Conservation (phyloP, 2,888 invertebrate genomes). For the Campoplex nolae region DNA sequence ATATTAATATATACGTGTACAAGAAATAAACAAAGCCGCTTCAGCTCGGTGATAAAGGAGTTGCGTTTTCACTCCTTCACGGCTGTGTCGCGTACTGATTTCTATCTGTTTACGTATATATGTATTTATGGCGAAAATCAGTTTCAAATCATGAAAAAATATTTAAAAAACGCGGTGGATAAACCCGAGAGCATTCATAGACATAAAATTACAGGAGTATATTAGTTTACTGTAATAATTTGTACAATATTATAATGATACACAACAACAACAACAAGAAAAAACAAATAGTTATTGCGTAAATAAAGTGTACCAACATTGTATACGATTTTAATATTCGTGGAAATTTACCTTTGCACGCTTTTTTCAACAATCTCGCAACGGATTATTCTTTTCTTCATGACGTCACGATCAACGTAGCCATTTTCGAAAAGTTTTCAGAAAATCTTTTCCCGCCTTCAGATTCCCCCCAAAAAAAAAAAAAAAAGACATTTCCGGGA, state of each 20-base stretch:
- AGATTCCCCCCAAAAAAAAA: not conserved
- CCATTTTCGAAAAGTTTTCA: not conserved
- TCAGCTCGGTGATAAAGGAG: constrained; percentile 36
- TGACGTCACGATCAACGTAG: not conserved
- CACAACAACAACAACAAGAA: constrained; percentile 21
- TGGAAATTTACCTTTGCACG: constrained; percentile 11
- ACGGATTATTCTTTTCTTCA: not conserved
- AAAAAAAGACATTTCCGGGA: not conserved
- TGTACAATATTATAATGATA: constrained; percentile 84
- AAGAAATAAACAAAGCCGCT: constrained; percentile 38
- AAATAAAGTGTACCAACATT: constrained; percentile 84
- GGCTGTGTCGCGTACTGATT: constrained; percentile 50
- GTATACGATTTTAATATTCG: constrained; percentile 72
- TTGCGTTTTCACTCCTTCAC: constrained; percentile 53
- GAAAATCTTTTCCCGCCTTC: not conserved
- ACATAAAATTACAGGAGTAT: constrained; percentile 82
- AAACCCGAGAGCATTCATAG: constrained; percentile 81
- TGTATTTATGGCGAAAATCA: constrained; percentile 55
- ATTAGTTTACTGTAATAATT: constrained; percentile 84
- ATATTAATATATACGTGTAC: constrained; percentile 50
- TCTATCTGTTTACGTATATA: constrained; percentile 42
- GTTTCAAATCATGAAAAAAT: constrained; percentile 33
- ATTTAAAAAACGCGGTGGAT: constrained; percentile 76
- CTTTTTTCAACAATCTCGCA: not conserved
- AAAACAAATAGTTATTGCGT: constrained; percentile 77